Evolutionary conservation across 2,113 vertebrate species (phyloP).

Genomic region (Spea bombifrons): DNA sequence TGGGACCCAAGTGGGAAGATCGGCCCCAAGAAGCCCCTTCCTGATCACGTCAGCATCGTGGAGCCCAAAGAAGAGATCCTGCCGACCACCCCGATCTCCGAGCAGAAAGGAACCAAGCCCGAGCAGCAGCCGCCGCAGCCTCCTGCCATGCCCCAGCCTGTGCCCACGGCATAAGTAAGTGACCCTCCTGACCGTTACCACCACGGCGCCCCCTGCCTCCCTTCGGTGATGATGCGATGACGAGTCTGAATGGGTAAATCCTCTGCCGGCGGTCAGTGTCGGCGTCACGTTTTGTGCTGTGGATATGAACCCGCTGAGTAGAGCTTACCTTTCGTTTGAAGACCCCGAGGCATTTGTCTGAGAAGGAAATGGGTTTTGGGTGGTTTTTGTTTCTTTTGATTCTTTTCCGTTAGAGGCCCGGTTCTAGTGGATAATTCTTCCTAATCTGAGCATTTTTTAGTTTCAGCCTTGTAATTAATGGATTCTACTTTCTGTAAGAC

Average conservation of each 20-base stretch:
- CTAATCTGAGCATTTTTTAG: too few relatives aligned
- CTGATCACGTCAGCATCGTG: constrained; percentile 86
- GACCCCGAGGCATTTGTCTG: constrained; percentile 85
- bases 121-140: constrained; percentile 89
- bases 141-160: constrained; percentile 87
- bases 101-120: constrained; percentile 95
- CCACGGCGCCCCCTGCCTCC: constrained; percentile 33
- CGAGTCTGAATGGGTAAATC: constrained; percentile 69
- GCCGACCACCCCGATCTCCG: constrained; percentile 91
- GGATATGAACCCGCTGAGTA: constrained; percentile 50
- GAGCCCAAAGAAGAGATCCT: constrained; percentile 94
- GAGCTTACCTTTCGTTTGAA: constrained; percentile 58
- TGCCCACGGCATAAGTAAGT: constrained; percentile 78
- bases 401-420: too few relatives aligned
- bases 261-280: constrained; percentile 41
- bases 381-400: too few relatives aligned
- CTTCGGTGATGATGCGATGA: constrained; percentile 83
- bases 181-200: background rate
- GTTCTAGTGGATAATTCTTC: background rate
- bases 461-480: too few relatives aligned
- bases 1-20: constrained; percentile 98
- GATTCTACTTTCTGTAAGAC: too few relatives aligned
- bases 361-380: constrained; percentile 63
- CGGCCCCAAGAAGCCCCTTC: constrained; percentile 95
- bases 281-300: constrained; percentile 65